Evolutionary conservation across 2,888 invertebrate genomes (phyloP), one percentile per base, ranked within the genome.

Genomic region (Gandaritis pyraliata): DNA sequence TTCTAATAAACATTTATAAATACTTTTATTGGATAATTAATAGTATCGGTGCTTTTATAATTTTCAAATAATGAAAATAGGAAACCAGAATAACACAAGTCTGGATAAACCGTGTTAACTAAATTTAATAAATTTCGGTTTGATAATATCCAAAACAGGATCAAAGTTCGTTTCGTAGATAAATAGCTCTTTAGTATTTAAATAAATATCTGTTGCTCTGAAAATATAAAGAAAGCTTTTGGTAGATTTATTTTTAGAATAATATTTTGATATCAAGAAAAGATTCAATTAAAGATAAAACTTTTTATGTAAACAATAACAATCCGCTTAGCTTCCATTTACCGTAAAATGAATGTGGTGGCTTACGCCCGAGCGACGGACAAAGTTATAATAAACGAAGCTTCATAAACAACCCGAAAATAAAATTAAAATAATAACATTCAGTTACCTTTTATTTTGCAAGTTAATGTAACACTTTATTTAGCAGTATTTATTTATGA

Each of bases 381-480:
- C 65, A 57, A 70, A 66, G 65, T 70, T 66, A 64, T 63, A 67
- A 65, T 69, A 67, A 67, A 66, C 65, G 61, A 11, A 64, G 64
- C 64, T 69, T 63, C 65, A 65, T 69, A 68, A 68, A 68, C 69
- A 70, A 64, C 62, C 65, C 66, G 30, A 68, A 68, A 66, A 67
- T 66, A 64, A 70, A 58, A 65, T 70, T 70, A 64, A 65, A 70
- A 70, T 64, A 68, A 70, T 66, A 61, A 59, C 64, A 58, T 68
- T 67, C 68, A 60, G 64, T 66, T 66, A 68, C 64, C 65, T 70
- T 62, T 70, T 61, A 64, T 66, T 68, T 70, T 68, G 62, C 43
- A 53, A 61, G 64, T 61, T 62, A 62, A 67, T n/a, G n/a, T 59
- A 62, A 48, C 49, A 47, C 51, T 41, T 16, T 57, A 59, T 50